Evolutionary conservation across 2,797 vertebrate genomes (phyloP), one percentile per base, ranked within the genome.

Genomic region (Poeciliopsis turneri): DNA sequence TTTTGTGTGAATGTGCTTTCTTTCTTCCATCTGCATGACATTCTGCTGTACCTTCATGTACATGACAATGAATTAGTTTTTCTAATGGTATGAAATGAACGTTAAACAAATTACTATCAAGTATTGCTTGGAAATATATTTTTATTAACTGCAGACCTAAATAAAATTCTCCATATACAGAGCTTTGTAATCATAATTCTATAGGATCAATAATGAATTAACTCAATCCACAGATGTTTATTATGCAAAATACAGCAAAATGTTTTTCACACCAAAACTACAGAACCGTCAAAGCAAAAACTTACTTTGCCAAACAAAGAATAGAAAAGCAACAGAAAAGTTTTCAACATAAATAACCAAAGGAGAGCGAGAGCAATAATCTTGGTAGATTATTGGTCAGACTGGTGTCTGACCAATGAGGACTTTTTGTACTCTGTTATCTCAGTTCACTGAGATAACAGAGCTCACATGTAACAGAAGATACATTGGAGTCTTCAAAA

Each of bases 171-270:
- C 9, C 33, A 72, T 13, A 75, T n/a, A 76, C 39, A 76, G 72
- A 76, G 71, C 53, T 83, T 76, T 55, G 25, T 41, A 75, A 61
- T 75, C 6, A 77, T 49, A 76, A 76, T 75, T 78, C 80, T 59
- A 66, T 25, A 59, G 41, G 7, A 74, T 30, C 39, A 68, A 78
- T 59, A 66, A 39, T 70, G 61, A 2, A 20, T 68, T 71, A 49
- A 36, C n/a, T 61, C 39, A 43, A 23, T 76, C 33, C 49, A 36
- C 30, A 75, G 6, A 70, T 77, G 25, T 15, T 75, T 70, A 10
- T 28, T 5, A 71, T 77, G 46, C 47, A 30, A 41, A 61, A 70
- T 11, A 76, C 23, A 80, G 75, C n/a, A 79, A 75, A 71, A 49
- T 12, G 20, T 23, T 41, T 61, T 69, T 69, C 11, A 36, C 36